Percentiles rank a stretch among this genome's conserved stretches.
Conservation (phyloP, 2,113 vertebrate genomes). For the Clupea harengus region DNA sequence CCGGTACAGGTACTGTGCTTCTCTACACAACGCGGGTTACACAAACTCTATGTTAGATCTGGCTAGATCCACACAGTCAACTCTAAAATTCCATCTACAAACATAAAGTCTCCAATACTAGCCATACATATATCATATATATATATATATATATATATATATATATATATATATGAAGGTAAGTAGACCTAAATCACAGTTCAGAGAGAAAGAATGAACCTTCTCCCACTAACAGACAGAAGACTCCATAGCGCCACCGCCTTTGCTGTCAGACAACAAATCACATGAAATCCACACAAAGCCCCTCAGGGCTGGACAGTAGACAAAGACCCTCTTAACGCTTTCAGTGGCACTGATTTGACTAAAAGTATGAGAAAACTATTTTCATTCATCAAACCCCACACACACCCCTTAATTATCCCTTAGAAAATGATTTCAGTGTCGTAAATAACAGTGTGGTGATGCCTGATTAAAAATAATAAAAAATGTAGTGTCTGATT, state of each 20-base stretch:
- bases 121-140: not conserved
- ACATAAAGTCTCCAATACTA: not conserved
- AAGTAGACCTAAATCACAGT: not conserved
- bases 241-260: not conserved
- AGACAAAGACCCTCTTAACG: not conserved
- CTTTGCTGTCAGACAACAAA: not conserved
- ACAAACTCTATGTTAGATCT: not conserved
- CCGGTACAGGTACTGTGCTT: too few relatives aligned
- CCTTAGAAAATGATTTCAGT: not conserved
- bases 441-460: not conserved
- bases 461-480: not conserved
- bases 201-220: not conserved
- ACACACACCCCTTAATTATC: not conserved
- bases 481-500: not conserved
- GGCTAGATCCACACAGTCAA: not conserved
- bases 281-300: not conserved
- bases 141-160: too few relatives aligned
- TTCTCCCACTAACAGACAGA: not conserved
- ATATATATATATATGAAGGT: not conserved
- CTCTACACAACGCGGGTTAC: too few relatives aligned
- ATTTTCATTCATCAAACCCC: not conserved
- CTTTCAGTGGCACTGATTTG: not conserved
- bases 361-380: not conserved
- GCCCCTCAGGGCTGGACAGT: not conserved
- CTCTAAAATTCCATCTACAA: not conserved